phyloP scores from a whole-genome alignment of 2,888 invertebrate species.

The Drosophila fulvimacula region DNA sequence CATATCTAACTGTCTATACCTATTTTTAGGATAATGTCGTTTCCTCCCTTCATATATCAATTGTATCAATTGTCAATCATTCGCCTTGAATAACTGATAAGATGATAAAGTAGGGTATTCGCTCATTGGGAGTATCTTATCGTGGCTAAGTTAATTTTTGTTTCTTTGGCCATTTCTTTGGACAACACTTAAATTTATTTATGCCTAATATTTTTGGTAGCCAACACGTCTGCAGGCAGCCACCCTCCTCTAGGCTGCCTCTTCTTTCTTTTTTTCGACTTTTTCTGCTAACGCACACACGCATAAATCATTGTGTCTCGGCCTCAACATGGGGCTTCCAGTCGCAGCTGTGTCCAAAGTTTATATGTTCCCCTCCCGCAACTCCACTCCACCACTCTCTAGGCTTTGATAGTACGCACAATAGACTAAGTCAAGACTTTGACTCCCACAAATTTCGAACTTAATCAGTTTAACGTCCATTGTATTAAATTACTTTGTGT shows the following conservation, averaged over 20 bases:
- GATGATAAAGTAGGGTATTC: conserved; percentile 7
- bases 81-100: background rate
- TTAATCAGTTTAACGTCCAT: conserved; percentile 7
- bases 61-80: background rate
- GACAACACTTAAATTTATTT: conserved; percentile 70
- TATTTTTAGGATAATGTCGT: background rate
- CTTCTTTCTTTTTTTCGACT: conserved; percentile 19
- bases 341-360: conserved; percentile 59
- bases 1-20: background rate
- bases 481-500: conserved; percentile 1
- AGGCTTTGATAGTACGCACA: background rate
- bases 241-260: background rate
- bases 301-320: conserved; percentile 68
- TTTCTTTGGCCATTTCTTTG: conserved; percentile 16
- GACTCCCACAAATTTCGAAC: conserved; percentile 8
- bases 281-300: conserved; percentile 34
- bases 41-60: background rate
- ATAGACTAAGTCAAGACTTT: background rate
- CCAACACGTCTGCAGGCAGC: conserved; percentile 38
- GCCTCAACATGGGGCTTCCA: conserved; percentile 43
- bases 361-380: conserved; percentile 25
- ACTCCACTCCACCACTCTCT: no score
- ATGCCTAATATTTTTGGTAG: conserved; percentile 60
- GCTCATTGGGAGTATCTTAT: conserved; percentile 41
- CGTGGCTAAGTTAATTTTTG: conserved; percentile 27